Evolutionary conservation across 2,113 vertebrate species (phyloP).

Genomic region (Salvelinus namaycush): DNA sequence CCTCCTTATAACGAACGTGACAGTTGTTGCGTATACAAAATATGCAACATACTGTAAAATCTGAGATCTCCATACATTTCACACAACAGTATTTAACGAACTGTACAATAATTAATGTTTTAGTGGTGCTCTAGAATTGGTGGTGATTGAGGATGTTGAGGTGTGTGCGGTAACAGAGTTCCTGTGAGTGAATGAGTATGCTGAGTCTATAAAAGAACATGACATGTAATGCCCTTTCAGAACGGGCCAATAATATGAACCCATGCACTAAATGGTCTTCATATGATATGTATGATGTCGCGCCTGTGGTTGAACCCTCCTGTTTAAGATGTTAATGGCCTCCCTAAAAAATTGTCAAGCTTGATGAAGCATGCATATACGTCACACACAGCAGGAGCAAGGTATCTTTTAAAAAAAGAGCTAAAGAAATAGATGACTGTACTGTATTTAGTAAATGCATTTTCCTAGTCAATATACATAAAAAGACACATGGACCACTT

Average conservation of each 20-base stretch:
- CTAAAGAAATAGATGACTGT: background rate
- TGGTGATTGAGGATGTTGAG: background rate
- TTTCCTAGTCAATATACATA: background rate
- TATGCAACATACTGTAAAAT: background rate
- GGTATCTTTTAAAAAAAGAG: no score
- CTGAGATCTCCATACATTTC: background rate
- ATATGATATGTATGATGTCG: conserved; percentile 39
- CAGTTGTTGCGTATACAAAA: background rate
- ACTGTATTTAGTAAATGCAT: background rate
- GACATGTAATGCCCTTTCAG: background rate
- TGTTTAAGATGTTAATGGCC: conserved; percentile 40
- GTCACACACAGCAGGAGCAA: conserved; percentile 2
- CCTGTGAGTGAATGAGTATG: background rate
- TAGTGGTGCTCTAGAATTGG: background rate
- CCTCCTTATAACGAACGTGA: no score
- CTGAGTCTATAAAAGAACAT: background rate
- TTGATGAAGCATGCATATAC: conserved; percentile 8
- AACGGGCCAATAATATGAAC: conserved; percentile 2
- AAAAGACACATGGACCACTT: background rate
- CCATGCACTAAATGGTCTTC: conserved; percentile 31
- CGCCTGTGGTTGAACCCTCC: background rate
- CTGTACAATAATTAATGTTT: background rate
- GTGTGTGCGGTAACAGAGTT: background rate
- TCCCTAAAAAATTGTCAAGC: conserved; percentile 23
- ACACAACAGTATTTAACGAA: background rate